Base-by-base conservation (phyloP, 30 jellyfish, hydroid and myxozoan species). In the Chrysaora quinquecirrha region DNA sequence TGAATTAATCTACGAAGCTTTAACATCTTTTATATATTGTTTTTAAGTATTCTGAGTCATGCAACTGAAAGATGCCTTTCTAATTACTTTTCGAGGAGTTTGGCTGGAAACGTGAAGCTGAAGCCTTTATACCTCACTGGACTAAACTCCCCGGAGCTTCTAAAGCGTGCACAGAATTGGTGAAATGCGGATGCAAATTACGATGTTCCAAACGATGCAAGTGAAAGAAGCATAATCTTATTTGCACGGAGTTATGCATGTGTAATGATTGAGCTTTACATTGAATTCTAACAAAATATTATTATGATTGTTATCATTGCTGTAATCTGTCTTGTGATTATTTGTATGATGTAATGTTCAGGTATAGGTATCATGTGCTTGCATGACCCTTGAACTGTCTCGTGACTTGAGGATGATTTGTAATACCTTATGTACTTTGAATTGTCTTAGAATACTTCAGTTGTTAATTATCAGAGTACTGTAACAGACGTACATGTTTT, bases 181-280 rank as follows among this genome's bases (percentile, higher is more conserved):
- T 58, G 34, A 58, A 58, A 27, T 58, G 71, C 56, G 76, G 76
- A 29, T 64, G 56, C 76, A 64, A 64, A 64, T 33, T 64, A 33
- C 22, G 76, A 64, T 64, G 76, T 64, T 64, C 76, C 21, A 64
- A 64, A 33, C 76, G 54, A 33, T 64, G 76, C 76, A 64, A 64
- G 54, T 64, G 76, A 12, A 64, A 64, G 23, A 27, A 64, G 76
- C 60, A 20, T 64, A 64, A 64, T 33, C 76, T 64, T 64, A 63
- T 61, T 64, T 64, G 76, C 54, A 64, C 76, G 28, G 76, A 64
- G 76, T 33, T 64, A 21, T 64, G 76, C 28, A 30, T 30, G 49
- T 64, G 76, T 38, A 38, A 14, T 38, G 54, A n/a, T n/a, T n/a
- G n/a, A n/a, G n/a, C n/a, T n/a, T n/a, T n/a, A n/a, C n/a, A n/a